Evolutionary conservation across 2,888 invertebrate species (phyloP).

Genomic region (Cephus runcator): DNA sequence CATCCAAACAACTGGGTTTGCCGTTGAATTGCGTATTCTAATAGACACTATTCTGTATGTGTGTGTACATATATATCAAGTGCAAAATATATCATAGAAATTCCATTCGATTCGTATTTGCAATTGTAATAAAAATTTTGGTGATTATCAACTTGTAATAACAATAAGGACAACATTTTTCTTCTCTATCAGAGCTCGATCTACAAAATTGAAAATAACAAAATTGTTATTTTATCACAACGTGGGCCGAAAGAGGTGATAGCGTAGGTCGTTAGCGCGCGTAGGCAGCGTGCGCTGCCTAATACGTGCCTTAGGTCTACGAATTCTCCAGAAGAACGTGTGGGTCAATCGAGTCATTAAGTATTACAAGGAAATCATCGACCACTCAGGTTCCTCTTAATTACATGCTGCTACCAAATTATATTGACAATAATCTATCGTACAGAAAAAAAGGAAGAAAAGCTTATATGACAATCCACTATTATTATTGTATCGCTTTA

Average conservation of each 20-base stretch:
- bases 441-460: background rate
- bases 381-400: background rate
- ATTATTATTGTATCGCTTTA: background rate
- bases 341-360: background rate
- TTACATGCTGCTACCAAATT: background rate
- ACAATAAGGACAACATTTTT: too few relatives aligned
- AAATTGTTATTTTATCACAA: background rate
- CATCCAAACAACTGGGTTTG: background rate
- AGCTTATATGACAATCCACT: background rate
- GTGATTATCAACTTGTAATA: background rate
- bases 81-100: too few relatives aligned
- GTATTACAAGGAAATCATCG: background rate
- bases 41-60: background rate
- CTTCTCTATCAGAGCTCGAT: background rate
- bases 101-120: too few relatives aligned
- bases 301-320: background rate
- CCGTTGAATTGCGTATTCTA: background rate
- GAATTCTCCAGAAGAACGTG: background rate
- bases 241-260: background rate
- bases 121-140: background rate
- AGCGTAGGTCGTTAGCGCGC: background rate
- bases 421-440: background rate
- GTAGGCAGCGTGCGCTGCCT: background rate
- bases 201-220: background rate
- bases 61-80: too few relatives aligned